Evolutionary conservation across 2,113 vertebrate genomes (phyloP).

Genomic region (Machaerirhynchus nigripectus): DNA sequence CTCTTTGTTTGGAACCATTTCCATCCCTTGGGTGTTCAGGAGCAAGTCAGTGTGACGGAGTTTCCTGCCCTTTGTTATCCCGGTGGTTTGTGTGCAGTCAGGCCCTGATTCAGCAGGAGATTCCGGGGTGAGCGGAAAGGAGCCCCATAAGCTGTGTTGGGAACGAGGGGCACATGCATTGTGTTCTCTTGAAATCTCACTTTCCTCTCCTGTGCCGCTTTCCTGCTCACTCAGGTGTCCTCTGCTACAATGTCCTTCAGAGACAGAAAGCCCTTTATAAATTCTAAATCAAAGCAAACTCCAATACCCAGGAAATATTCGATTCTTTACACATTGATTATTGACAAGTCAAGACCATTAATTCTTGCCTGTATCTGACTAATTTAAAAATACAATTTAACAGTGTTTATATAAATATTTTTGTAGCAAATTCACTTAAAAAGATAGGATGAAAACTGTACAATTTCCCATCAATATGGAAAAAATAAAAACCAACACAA

Average conservation of each 20-base stretch:
- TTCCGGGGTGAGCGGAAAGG: background rate
- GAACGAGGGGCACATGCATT: background rate
- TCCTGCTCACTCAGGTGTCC: background rate
- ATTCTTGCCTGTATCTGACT: background rate
- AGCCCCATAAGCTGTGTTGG: background rate
- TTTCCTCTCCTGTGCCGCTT: background rate
- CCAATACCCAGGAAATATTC: background rate
- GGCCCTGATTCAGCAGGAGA: background rate
- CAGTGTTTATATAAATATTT: background rate
- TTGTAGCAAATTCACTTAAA: background rate
- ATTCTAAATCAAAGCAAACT: background rate
- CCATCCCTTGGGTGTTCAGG: background rate
- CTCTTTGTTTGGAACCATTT: background rate
- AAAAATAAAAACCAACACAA: background rate
- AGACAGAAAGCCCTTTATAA: background rate
- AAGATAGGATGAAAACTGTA: background rate
- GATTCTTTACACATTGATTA: background rate
- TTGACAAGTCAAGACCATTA: background rate
- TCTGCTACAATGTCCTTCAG: background rate
- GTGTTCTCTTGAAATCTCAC: background rate
- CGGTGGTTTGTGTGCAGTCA: background rate
- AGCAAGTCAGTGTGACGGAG: background rate
- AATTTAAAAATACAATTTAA: background rate
- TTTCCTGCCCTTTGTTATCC: slow-evolving; percentile 15
- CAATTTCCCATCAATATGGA: background rate